Evolutionary conservation across 2,797 vertebrate species (phyloP).

Genomic region (Hydrolagus colliei): DNA sequence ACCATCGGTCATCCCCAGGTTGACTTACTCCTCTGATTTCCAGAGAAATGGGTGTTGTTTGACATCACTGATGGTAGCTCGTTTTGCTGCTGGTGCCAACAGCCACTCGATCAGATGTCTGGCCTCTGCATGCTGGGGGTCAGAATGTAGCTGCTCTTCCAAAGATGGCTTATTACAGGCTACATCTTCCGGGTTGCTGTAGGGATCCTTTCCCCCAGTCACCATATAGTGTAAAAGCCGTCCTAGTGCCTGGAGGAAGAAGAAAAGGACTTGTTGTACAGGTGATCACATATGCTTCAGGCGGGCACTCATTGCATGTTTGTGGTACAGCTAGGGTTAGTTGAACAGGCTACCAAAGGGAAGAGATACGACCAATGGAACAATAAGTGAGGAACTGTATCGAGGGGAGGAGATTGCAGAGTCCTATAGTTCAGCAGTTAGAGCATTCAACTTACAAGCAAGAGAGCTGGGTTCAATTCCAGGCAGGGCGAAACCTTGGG

Average conservation of each 20-base stretch:
- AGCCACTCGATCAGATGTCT: background rate
- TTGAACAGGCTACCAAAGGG: too few species aligned
- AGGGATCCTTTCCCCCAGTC: constrained; percentile 2
- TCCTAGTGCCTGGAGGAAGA: background rate
- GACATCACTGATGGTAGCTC: background rate
- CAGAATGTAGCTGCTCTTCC: background rate
- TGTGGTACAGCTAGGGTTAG: too few species aligned
- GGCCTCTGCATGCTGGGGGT: background rate
- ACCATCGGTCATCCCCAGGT: background rate
- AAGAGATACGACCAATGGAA: too few species aligned
- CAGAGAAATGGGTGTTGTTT: background rate
- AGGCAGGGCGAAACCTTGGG: too few species aligned
- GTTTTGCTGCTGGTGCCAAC: background rate
- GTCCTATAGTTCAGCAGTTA: too few species aligned
- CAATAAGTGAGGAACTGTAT: too few species aligned
- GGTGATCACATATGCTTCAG: too few species aligned
- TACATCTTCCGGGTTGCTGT: background rate
- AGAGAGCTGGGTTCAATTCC: too few species aligned
- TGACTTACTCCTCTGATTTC: background rate
- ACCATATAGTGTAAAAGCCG: background rate
- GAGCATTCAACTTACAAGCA: too few species aligned
- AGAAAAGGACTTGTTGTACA: background rate
- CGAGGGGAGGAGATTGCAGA: too few species aligned
- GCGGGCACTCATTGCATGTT: too few species aligned
- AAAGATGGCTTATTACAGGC: background rate